Evolutionary conservation across 1,140 invertebrate species (phyloP).

Genomic region (Lucilia cuprina): DNA sequence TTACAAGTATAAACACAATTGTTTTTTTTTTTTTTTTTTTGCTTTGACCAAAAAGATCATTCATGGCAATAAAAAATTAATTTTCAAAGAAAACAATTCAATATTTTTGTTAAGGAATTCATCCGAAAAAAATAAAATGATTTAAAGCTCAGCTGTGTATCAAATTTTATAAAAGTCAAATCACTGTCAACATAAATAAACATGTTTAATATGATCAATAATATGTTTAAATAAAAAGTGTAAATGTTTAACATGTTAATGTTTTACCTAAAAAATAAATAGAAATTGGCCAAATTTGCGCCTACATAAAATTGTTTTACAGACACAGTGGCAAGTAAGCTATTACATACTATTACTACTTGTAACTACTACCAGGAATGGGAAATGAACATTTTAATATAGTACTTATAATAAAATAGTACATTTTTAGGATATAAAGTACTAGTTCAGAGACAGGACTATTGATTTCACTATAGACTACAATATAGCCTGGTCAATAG

Average conservation of each 20-base stretch:
- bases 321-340: background rate
- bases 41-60: too few species aligned
- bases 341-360: background rate
- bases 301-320: background rate
- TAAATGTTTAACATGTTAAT: too few species aligned
- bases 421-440: too few species aligned
- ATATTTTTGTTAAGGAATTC: background rate
- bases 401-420: too few species aligned
- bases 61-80: background rate
- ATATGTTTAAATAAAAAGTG: background rate
- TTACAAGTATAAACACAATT: too few species aligned
- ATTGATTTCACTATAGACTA: too few species aligned
- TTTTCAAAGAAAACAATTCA: background rate
- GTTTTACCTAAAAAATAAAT: background rate
- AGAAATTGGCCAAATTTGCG: background rate
- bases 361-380: too few species aligned
- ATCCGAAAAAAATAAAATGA: background rate
- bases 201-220: background rate
- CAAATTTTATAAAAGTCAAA: background rate
- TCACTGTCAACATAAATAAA: background rate
- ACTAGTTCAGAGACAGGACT: too few species aligned
- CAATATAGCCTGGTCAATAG: too few species aligned
- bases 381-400: too few species aligned
- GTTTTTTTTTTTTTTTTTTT: too few species aligned
- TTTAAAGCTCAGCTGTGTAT: background rate